phyloP scores from a whole-genome alignment of 2,797 vertebrate genomes.

The Crotalus adamanteus region DNA sequence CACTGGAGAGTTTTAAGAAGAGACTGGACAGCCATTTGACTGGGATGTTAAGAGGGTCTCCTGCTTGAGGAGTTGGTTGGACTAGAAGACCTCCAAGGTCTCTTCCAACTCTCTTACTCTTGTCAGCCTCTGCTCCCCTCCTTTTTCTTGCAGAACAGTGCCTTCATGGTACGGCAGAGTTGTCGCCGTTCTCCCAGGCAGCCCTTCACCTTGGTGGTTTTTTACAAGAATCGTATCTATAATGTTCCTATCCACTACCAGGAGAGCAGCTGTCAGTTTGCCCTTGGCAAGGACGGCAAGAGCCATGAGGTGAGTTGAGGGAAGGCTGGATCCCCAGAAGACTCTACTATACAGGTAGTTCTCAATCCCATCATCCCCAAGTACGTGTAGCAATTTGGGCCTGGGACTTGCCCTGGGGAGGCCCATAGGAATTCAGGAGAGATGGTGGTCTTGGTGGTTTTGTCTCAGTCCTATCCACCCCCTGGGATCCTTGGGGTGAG shows the following conservation, averaged over 20 bases:
- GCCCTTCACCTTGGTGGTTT: slow-evolving; percentile 66
- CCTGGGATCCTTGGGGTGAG: not conserved
- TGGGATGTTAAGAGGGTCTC: too few relatives aligned
- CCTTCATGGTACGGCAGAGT: slow-evolving; percentile 65
- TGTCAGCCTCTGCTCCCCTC: not conserved
- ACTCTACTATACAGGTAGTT: not conserved
- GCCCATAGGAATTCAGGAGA: not conserved
- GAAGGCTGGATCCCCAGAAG: not conserved
- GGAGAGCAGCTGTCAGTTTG: slow-evolving; percentile 45
- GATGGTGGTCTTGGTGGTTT: not conserved
- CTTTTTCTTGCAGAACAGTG: slow-evolving; percentile 56
- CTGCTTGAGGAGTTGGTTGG: not conserved
- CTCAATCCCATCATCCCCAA: not conserved
- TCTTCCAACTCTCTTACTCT: not conserved
- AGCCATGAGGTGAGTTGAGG: slow-evolving; percentile 52
- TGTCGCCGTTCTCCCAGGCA: slow-evolving; percentile 49
- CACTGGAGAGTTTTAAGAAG: not conserved
- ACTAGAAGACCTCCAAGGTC: not conserved
- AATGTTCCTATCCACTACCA: slow-evolving; percentile 66
- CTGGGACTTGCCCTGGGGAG: not conserved
- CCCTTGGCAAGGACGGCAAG: slow-evolving; percentile 64
- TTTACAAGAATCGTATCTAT: slow-evolving; percentile 62
- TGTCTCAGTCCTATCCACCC: not conserved
- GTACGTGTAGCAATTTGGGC: not conserved
- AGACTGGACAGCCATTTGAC: too few relatives aligned